Base-by-base conservation (phyloP, 1,140 invertebrate genomes). In the Aphidius ervi region DNA sequence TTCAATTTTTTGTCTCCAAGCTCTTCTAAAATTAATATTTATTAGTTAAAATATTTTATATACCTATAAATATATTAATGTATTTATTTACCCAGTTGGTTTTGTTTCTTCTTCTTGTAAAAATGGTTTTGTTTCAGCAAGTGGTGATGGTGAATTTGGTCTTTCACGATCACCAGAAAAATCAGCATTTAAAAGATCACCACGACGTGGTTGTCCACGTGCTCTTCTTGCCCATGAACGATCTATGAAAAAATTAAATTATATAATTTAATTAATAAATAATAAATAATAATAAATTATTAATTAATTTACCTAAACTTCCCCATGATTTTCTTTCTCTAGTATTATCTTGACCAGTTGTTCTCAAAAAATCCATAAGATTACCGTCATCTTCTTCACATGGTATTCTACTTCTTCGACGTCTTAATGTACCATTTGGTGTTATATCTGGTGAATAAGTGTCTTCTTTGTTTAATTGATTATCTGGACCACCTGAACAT, bases 1-100 rank as follows among this genome's bases (percentile, higher is more conserved):
- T 77, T 94, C 91, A 65, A 96, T 94, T 73, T 94, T 93, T 72
- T 92, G 87, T 42, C 89, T 80, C 90, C 90, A 93, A 64, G 92
- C 77, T 72, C 72, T 76, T 9, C 78, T 80, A 23, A 54, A 58
- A 55, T 47, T 6, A 39, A 54, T 40, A 20, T 57, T 63, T 39
- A 31, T 56, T 37, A 55, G 45, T 16, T 9, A 23, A 7, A 53
- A n/a, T 59, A 50, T 58, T 41, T 42, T n/a, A n/a, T n/a, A n/a
- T n/a, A 42, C 46, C 42, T 42, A 57, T 56, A 58, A 60, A 40
- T 43, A 31, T 45, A 45, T 43, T 56, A 41, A 58, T 49, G 43
- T 50, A 10, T 31, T 37, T 56, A 57, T 39, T 59, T 74, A 82
- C 79, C 74, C 76, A 4, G 74, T 74, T 49, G 81, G 75, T 62